Base-by-base conservation (phyloP, 2,888 invertebrate genomes). In the Dioctria linearis region DNA sequence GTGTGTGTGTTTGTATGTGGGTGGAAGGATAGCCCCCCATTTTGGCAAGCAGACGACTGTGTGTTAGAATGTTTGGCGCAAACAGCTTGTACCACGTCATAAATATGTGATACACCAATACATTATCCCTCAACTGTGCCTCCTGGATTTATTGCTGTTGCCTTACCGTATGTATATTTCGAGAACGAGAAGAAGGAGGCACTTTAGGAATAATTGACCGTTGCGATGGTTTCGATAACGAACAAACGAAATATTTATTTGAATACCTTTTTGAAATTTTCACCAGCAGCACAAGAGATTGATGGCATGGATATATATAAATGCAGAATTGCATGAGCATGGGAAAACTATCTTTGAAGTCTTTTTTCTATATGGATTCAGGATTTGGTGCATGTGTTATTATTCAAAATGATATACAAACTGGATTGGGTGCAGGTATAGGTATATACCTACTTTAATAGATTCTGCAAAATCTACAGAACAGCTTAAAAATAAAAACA, bases 21-120 rank as follows among this genome's bases (percentile, higher is more conserved):
- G 84, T 86, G 86, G 86, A 86, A 80, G 86, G 85, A 85, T 86
- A 86, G 85, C 85, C 85, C 81, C 81, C 81, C 81, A 40, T 42
- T 66, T 5, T 66, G 42, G 40, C n/a, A 42, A 39, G 75, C 54
- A 71, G 51, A 25, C 11, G 37, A 11, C 71, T 63, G 43, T 43
- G 61, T 75, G 79, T 54, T 25, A 13, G 79, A 63, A 54, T 80
- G 63, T 73, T 80, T 73, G 73, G 63, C 65, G 65, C 63, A 71
- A 63, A 75, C 61, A 71, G 2, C 25, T 25, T 25, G 69, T 73
- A 43, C 25, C 49, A 65, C 63, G 73, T 75, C 80, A 80, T 80
- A 80, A 80, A 80, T 80, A 80, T 75, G 73, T 66, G 80, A 80
- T 75, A 80, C 73, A 73, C 80, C 80, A 80, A 80, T 80, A 73